Percentiles rank a stretch among this genome's conserved stretches.
phyloP scores from a whole-genome alignment of 2,888 invertebrate species.

The Drosophila emarginata region DNA sequence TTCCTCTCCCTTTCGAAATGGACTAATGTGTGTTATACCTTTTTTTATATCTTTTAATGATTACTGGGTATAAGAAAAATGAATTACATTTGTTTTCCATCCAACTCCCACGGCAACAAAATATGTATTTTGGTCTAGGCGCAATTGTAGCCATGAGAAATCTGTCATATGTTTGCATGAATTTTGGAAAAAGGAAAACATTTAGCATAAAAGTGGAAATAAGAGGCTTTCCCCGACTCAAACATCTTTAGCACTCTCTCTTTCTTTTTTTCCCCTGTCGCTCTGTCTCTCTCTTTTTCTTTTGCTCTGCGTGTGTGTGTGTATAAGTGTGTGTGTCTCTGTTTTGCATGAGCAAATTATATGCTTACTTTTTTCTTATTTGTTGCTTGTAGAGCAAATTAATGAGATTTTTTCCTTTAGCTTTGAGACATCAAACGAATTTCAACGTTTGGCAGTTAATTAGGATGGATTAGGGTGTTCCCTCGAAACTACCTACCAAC shows the following conservation, averaged over 20 bases:
- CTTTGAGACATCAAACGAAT: conserved; percentile 38
- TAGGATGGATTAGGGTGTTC: conserved; percentile 56
- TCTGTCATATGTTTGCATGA: conserved; percentile 35
- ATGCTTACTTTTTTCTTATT: conserved; percentile 39
- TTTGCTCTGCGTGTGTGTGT: neutral
- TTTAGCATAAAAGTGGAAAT: conserved; percentile 13
- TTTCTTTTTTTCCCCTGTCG: neutral
- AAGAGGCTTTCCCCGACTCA: conserved; percentile 2
- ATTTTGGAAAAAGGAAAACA: conserved; percentile 8
- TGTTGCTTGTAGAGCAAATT: conserved; percentile 47
- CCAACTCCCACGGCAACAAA: neutral
- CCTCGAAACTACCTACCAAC: conserved; percentile 12
- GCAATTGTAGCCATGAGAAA: conserved; percentile 30
- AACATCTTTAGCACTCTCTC: neutral
- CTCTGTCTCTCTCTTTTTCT: neutral
- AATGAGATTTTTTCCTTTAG: conserved; percentile 52
- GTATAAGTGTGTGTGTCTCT: neutral
- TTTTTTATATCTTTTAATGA: neutral
- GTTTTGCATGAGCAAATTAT: conserved; percentile 42
- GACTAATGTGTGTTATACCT: too few species aligned
- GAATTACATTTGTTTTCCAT: conserved; percentile 6
- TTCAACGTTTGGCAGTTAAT: conserved; percentile 45
- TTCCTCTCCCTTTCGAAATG: too few species aligned
- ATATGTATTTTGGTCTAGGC: conserved; percentile 2
- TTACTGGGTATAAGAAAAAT: neutral